Percentiles rank a stretch among this genome's conserved stretches.
Evolutionary conservation across 2,113 vertebrate species (phyloP).

Genomic region (Indicator indicator): DNA sequence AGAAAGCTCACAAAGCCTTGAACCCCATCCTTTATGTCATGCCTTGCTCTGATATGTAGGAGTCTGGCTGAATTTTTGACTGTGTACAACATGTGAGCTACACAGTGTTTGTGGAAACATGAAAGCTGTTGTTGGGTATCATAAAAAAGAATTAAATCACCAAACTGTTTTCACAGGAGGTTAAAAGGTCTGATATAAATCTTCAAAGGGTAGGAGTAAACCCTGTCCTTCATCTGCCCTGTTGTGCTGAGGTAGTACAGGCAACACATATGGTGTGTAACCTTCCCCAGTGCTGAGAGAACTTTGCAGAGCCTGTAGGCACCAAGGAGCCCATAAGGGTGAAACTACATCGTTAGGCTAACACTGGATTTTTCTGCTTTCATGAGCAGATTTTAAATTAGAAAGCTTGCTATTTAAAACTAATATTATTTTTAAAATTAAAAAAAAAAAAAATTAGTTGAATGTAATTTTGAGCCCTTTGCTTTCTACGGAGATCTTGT

Average conservation of each 20-base stretch:
- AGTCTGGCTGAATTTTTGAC: neutral
- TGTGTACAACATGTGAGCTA: neutral
- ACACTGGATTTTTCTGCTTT: neutral
- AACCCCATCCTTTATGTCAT: neutral
- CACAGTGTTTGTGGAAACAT: conserved; percentile 3
- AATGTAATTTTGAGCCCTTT: neutral
- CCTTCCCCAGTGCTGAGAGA: neutral
- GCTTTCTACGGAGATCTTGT: neutral
- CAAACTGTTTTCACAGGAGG: conserved; percentile 31
- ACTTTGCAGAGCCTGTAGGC: neutral
- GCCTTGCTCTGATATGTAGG: neutral
- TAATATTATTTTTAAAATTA: neutral
- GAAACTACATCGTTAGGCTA: neutral
- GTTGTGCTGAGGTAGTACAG: neutral
- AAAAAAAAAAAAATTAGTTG: neutral
- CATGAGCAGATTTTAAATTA: neutral
- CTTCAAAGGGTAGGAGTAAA: conserved; percentile 37
- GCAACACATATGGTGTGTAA: neutral
- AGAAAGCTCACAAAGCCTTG: neutral
- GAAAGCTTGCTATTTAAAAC: neutral
- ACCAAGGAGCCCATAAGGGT: neutral
- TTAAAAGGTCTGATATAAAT: conserved; percentile 45
- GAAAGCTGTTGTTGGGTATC: conserved; percentile 40
- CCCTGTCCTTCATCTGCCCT: conserved; percentile 16
- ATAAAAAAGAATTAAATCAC: conserved; percentile 55